These are phyloP conservation scores for Caenorhabditis briggsae DNA, from an alignment of 1,140 invertebrate genomes.

Conservation along the genomic window DNA sequence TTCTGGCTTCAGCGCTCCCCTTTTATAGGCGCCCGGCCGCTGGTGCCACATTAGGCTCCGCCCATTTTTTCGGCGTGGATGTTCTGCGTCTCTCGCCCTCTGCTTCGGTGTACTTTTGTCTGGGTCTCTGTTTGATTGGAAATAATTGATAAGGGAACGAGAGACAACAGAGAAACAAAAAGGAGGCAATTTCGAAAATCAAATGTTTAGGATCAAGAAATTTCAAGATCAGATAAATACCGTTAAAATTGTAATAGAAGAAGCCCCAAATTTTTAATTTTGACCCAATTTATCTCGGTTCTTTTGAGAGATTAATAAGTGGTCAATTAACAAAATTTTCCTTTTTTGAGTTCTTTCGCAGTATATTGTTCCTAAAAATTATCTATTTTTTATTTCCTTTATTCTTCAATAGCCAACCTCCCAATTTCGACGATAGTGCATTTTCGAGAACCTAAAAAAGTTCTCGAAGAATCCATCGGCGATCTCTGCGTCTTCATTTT, in stretches of 20 bases:
- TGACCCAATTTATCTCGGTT: too few relatives aligned
- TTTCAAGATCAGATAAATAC: background rate
- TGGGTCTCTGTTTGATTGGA: slow-evolving; percentile 10
- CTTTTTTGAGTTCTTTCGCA: too few relatives aligned
- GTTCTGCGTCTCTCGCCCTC: background rate
- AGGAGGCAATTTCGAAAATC: background rate
- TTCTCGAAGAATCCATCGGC: background rate
- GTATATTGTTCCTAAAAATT: too few relatives aligned
- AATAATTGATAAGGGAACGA: background rate
- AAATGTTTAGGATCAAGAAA: background rate
- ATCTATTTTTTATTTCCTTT: too few relatives aligned
- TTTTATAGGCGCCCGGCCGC: slow-evolving; percentile 19
- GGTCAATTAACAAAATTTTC: too few relatives aligned
- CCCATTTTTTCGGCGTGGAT: slow-evolving; percentile 34
- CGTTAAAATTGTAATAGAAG: too few relatives aligned
- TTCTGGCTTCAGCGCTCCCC: background rate
- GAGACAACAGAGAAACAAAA: background rate
- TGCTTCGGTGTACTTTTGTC: background rate
- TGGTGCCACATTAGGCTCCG: slow-evolving; percentile 32
- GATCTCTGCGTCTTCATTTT: background rate
- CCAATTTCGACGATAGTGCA: too few relatives aligned
- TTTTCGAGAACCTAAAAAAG: background rate
- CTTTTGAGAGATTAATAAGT: too few relatives aligned
- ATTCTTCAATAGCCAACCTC: too few relatives aligned
- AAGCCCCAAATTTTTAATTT: too few relatives aligned